phyloP scores from a whole-genome alignment of 2,113 vertebrate genomes.

The Dromiciops gliroides region DNA sequence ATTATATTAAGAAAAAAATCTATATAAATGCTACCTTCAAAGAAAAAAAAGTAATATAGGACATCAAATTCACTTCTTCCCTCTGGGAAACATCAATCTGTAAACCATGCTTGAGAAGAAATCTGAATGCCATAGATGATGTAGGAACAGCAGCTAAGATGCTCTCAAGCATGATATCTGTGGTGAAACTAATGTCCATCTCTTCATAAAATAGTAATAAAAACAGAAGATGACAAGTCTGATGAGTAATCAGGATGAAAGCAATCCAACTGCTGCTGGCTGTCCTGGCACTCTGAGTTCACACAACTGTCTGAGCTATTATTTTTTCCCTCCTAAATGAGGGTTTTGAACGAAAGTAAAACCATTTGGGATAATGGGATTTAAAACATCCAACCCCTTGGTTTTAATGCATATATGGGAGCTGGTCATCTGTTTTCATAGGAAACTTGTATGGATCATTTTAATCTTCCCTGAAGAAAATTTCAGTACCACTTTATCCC shows the following conservation, averaged over 20 bases:
- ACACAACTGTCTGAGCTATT: background rate
- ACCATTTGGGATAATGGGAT: background rate
- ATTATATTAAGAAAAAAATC: constrained; percentile 25
- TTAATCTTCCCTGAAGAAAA: rapidly evolving
- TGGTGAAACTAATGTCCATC: background rate
- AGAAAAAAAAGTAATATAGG: constrained; percentile 45
- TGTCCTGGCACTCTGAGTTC: background rate
- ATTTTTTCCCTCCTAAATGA: constrained; percentile 36
- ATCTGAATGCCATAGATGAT: constrained; percentile 10
- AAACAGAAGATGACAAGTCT: background rate
- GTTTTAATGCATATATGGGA: background rate
- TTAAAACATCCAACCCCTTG: constrained; percentile 15
- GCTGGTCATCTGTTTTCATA: background rate
- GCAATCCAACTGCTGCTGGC: background rate
- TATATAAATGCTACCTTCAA: constrained; percentile 33
- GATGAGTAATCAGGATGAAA: background rate
- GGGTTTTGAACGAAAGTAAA: constrained; percentile 34
- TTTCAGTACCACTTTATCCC: background rate
- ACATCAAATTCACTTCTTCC: constrained; percentile 32
- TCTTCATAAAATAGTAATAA: constrained; percentile 33
- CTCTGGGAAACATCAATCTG: background rate
- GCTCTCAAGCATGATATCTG: constrained; percentile 26
- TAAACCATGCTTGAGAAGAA: background rate
- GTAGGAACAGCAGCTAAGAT: background rate
- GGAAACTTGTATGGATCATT: background rate